Evolutionary conservation across 2,797 vertebrate species (phyloP), one percentile per base, ranked within the genome.

Genomic region (Chelonia mydas): DNA sequence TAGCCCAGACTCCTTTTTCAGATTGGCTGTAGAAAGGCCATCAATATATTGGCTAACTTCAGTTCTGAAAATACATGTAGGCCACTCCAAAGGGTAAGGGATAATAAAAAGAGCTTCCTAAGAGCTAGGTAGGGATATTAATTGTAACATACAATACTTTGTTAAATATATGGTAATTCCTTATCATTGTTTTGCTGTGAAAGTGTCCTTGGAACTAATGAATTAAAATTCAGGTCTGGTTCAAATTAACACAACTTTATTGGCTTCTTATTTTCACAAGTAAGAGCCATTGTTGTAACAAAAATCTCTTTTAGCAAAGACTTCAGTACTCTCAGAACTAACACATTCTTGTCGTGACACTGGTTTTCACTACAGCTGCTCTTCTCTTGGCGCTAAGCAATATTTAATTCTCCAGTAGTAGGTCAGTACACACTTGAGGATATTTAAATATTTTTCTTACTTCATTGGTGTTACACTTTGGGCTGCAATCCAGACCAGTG

Each of bases 31-130:
- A 68, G 21, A 77, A 91, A 92, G 8, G 1, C 11, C 23, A 74
- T n/a, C 19, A 5, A 72, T 10, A 68, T 68, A 68, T 41, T 74
- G 28, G 16, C 2, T 7, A 80, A 2, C 12, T 51, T 1, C 51
- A 37, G 78, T 93, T 93, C 55, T 81, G 33, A 45, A 92, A 88
- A 89, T 86, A 57, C 5, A 12, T 21, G 50, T 2, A 49, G 25
- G 78, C 2, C 31, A 17, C 5, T 37, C 78, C 33, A 83, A 84
- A 83, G 11, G 4, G 86, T 3, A 31, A 88, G 86, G 3, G 0
- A 1, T 31, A 90, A n/a, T 49, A 68, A 51, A 12, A 13, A 28
- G 41, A 37, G 82, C 4, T 77, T 76, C 15, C 27, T 50, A 3
- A 61, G 3, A 88, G 9, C 5, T 54, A 84, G 19, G 57, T 45